Base-by-base conservation (phyloP, 2,888 invertebrate species). In the Scaptomyza flava region DNA sequence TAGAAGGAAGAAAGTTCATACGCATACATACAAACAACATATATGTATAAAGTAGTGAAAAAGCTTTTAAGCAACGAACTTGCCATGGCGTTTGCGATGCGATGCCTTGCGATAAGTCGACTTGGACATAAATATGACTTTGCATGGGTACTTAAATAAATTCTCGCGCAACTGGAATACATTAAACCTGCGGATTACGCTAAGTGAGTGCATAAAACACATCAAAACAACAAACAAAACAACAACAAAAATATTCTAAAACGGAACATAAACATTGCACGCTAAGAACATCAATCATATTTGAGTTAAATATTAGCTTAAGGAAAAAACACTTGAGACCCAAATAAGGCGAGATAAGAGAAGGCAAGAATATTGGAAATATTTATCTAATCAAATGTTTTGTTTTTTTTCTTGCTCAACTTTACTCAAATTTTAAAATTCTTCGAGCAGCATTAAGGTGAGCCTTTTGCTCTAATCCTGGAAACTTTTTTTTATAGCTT, bases 151-250 rank as follows among this genome's bases (percentile, higher is more conserved):
- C 56, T 61, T 46, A 54, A 72, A 61, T 66, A 67, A 46, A 79
- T 76, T 67, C 54, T 12, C 60, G 62, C 68, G 68, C 50, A 81
- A 84, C 68, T 69, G 68, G 65, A 62, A 46, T 62, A 79, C 85
- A 81, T 81, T 79, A 75, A 84, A 69, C 79, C 75, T 59, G 65
- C 61, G 79, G 87, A 83, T 87, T 84, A 81, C 60, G 58, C 75
- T 68, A 74, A 74, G 74, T 77, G 75, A 80, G 65, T 77, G 78
- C 43, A 84, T 79, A 58, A 76, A 66, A 38, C 38, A 38, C 27
- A 36, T 27, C 20, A 41, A 17, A 34, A 11, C n/a, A 6, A 20
- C 36, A n/a, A 6, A 20, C 36, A n/a, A 17, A 41, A 52, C 9
- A 12, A 34, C 6, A 8, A 30, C 27, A 54, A 9, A 30, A 5